Evolutionary conservation across 64 coral and sea anemone genomes (phyloP), one percentile per base, ranked within the genome.

Genomic region (Platygyra sinensis): DNA sequence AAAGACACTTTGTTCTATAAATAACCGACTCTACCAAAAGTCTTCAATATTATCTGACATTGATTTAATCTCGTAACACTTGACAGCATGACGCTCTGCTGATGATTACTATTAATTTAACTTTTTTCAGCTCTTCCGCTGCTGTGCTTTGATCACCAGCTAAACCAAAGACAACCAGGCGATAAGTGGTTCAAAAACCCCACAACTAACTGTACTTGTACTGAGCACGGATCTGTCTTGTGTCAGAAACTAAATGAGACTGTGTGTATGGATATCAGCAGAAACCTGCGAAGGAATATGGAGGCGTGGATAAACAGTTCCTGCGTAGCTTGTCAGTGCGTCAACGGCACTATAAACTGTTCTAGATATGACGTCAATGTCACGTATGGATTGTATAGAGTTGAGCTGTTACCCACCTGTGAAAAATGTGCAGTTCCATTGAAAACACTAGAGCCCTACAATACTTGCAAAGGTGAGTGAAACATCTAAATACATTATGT

Each of bases 261-360:
- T 18, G 32, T 54, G 19, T 78, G 75, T 20, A 16, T 46, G 39
- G 75, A 78, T 28, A 27, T n/a, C 46, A 24, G 24, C 22, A 49
- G 75, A 54, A 78, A 52, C 42, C 52, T 78, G 24, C 6, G 75
- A 27, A 78, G 55, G 75, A 54, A 78, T 54, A 25, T 10, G 24
- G 75, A 78, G 24, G 27, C 38, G 6, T 78, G 75, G 75, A 52
- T 54, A 20, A 78, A 78, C 49, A 33, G 75, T 25, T 52, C 75
- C 20, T 78, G 75, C 9, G 75, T 78, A 42, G 18, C 52, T 25
- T 78, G 75, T 33, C 0, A 42, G 19, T 78, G 75, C 46, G n/a
- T 51, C 49, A 51, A n/a, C 52, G 75, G 75, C 24, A 52, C 19
- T 22, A 78, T 78, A 15, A 78, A 78, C 75, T 78, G 75, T 33